Base-by-base conservation (phyloP, 23 tunicate genomes). In the Ciona savignyi region DNA sequence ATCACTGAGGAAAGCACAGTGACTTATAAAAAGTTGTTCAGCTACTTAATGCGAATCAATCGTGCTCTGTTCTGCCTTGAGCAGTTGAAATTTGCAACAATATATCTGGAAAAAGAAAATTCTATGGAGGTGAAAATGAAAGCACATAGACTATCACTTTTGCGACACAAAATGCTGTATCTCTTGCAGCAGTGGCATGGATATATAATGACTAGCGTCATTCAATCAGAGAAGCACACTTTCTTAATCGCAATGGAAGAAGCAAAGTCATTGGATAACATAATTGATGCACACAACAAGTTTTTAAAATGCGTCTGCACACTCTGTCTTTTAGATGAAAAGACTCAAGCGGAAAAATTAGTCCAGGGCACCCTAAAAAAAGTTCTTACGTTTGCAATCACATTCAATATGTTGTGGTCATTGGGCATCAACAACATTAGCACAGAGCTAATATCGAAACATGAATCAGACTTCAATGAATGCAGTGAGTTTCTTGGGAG, bases 401-500 rank as follows among this genome's bases (percentile, higher is more conserved):
- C 75, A 15, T 81, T 88, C 33, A 73, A 77, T 23, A 56, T 67
- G 75, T 48, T 76, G n/a, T 88, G 95, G 95, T 65, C 74, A 4
- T 30, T 70, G 21, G 83, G 86, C 1, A 61, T 88, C 15, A 15
- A 42, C 15, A 42, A 42, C 15, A 15, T 42, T 42, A 42, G 56
- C 56, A 6, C 15, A 6, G 56, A 42, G 9, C 15, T 42, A 42
- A 42, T 42, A 42, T 42, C 56, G 15, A 42, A 42, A 42, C 56
- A 42, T 42, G 56, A 42, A 42, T 42, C 56, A 6, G 56, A 42
- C 27, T 89, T 85, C 68, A 87, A 89, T 27, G 96, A 89, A 70
- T 89, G 90, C 68, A 89, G 96, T 74, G 96, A 83, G 51, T 89
- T 89, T 51, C 62, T 89, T 25, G 89, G 85, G 1, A 68, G 78